Evolutionary conservation across 2,888 invertebrate genomes (phyloP).

Genomic region (Drepanosiphum platanoidis): DNA sequence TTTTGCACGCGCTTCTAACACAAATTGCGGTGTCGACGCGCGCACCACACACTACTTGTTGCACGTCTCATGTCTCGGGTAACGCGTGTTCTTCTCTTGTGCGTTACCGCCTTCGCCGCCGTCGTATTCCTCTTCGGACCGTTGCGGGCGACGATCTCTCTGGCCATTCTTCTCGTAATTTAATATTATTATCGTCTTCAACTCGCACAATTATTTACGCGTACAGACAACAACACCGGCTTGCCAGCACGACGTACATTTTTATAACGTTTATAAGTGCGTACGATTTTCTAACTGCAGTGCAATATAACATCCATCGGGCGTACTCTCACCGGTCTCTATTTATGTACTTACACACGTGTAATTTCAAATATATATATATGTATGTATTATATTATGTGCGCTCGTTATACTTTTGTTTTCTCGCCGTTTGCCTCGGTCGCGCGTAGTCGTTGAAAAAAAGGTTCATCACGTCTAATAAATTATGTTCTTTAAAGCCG

Average conservation of each 20-base stretch:
- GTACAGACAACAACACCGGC: background rate
- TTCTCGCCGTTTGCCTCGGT: too few species aligned
- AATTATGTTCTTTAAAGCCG: too few species aligned
- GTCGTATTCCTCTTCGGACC: background rate
- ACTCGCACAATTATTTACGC: background rate
- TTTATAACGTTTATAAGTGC: background rate
- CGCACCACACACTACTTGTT: background rate
- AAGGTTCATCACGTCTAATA: too few species aligned
- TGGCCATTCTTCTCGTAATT: background rate
- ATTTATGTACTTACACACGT: too few species aligned
- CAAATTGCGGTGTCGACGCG: background rate
- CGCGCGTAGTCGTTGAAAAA: too few species aligned
- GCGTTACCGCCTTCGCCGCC: background rate
- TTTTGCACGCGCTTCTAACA: background rate
- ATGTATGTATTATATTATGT: too few species aligned
- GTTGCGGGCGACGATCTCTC: background rate
- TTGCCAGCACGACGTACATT: background rate
- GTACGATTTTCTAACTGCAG: background rate
- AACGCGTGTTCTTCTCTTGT: conserved; percentile 1
- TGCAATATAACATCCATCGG: background rate
- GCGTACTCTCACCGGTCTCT: background rate
- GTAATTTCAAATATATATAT: too few species aligned
- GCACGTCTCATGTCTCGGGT: background rate
- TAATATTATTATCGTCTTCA: background rate
- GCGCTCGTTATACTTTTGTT: too few species aligned